Conservation (phyloP, 2,113 vertebrate genomes). For the Edolisoma coerulescens region DNA sequence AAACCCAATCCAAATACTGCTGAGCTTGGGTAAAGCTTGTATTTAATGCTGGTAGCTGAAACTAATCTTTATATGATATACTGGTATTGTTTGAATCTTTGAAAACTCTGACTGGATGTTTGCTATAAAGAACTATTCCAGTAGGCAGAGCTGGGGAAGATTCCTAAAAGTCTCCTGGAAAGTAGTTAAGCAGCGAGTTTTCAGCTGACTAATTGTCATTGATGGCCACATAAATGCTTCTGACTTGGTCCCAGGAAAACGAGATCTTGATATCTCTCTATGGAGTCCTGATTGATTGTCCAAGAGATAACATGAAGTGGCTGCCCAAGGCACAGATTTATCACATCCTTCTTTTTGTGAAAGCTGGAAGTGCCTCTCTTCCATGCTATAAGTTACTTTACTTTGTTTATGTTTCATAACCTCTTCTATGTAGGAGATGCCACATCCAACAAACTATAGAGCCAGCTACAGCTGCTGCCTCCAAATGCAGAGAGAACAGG, state of each 20-base stretch:
- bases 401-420: not conserved
- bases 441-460: not conserved
- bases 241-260: not conserved
- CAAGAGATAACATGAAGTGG: not conserved
- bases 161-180: not conserved
- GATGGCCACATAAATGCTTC: not conserved
- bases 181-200: not conserved
- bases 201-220: not conserved
- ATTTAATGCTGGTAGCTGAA: not conserved
- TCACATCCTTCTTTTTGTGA: not conserved
- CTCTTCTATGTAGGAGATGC: not conserved
- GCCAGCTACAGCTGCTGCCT: conserved; percentile 11
- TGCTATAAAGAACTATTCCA: not conserved
- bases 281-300: not conserved
- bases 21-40: not conserved
- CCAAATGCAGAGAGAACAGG: not conserved
- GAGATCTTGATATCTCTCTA: not conserved
- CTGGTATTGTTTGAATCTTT: not conserved
- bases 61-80: not conserved
- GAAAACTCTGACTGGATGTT: not conserved
- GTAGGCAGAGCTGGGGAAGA: not conserved
- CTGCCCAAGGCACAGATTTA: not conserved
- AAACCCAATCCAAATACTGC: not conserved
- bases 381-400: not conserved
- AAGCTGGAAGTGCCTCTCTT: not conserved